Conservation (phyloP, 1,140 invertebrate species). For the Eriocheir sinensis region DNA sequence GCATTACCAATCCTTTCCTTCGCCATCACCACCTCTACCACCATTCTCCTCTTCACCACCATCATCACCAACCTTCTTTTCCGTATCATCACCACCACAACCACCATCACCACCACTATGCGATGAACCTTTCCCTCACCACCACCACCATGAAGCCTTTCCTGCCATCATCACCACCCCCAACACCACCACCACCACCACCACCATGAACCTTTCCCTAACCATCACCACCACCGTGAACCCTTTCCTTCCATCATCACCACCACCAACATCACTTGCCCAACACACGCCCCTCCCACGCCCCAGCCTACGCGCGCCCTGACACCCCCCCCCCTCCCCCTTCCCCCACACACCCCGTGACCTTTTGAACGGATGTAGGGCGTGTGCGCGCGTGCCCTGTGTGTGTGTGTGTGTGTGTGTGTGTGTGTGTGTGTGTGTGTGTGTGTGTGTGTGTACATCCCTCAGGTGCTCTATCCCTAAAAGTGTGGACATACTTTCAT, state of each 20-base stretch:
- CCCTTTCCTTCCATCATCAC: background rate
- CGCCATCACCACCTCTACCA: too few relatives aligned
- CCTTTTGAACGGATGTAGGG: conserved; percentile 10
- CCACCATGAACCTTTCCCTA: background rate
- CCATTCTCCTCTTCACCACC: background rate
- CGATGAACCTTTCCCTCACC: too few relatives aligned
- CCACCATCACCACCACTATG: too few relatives aligned
- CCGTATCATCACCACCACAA: background rate
- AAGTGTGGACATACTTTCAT: too few relatives aligned
- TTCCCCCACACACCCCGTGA: too few relatives aligned
- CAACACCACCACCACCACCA: too few relatives aligned
- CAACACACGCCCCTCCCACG: background rate
- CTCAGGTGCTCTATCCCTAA: too few relatives aligned
- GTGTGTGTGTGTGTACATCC: too few relatives aligned
- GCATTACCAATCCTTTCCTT: too few relatives aligned
- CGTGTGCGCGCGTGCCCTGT: background rate
- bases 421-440: conserved; percentile 14
- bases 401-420: conserved; percentile 12
- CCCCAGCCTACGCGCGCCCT: background rate
- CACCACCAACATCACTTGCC: background rate
- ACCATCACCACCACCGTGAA: background rate
- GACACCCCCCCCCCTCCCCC: too few relatives aligned
- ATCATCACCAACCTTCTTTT: background rate
- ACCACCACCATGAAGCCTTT: background rate
- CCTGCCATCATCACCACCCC: too few relatives aligned